These are phyloP conservation scores for Centropristis striata DNA, from an alignment of 2,113 vertebrate species.

Conservation along the genomic window DNA sequence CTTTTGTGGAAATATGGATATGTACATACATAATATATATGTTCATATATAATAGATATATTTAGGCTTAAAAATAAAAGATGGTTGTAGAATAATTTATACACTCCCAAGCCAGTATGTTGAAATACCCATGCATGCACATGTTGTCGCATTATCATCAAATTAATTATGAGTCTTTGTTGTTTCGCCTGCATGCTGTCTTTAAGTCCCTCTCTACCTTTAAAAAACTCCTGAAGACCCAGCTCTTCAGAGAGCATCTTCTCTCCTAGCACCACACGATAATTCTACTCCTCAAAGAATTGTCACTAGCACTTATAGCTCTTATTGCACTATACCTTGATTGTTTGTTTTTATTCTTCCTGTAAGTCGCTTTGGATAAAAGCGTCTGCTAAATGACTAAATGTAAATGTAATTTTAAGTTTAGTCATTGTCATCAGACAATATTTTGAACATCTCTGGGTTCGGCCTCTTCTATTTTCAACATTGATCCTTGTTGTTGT, in stretches of 20 bases:
- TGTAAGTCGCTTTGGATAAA: too few species aligned
- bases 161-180: neutral
- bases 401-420: too few species aligned
- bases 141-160: slow-evolving; percentile 3
- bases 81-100: neutral
- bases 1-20: neutral
- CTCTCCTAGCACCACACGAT: too few species aligned
- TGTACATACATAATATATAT: neutral
- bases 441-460: neutral
- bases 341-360: too few species aligned
- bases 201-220: too few species aligned
- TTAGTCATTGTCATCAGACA: neutral
- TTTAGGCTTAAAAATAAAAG: neutral
- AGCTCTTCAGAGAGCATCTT: too few species aligned
- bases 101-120: neutral
- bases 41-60: neutral
- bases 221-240: too few species aligned
- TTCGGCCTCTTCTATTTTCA: neutral
- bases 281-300: too few species aligned
- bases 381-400: too few species aligned
- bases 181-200: neutral
- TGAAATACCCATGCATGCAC: neutral
- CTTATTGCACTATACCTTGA: too few species aligned
- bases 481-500: neutral
- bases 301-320: too few species aligned